phyloP scores from a whole-genome alignment of 1,140 invertebrate species.

The Xylocopa sonorina region DNA sequence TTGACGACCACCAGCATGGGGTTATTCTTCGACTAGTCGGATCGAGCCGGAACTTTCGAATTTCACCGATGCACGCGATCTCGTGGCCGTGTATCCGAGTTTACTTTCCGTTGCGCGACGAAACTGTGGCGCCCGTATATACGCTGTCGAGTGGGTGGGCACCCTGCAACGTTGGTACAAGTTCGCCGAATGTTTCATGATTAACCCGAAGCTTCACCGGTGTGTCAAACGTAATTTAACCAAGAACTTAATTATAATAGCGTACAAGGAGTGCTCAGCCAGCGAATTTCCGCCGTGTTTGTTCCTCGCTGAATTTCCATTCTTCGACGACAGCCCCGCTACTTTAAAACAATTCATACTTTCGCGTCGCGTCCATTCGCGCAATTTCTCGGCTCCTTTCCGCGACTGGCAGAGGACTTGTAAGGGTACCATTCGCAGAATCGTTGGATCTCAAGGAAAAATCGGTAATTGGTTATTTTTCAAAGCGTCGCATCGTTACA shows the following conservation, averaged over 20 bases:
- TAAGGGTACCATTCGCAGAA: too few species aligned
- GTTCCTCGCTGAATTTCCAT: background rate
- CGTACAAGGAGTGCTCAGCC: background rate
- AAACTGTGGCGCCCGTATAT: too few species aligned
- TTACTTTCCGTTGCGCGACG: too few species aligned
- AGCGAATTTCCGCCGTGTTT: background rate
- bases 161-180: background rate
- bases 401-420: too few species aligned
- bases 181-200: background rate
- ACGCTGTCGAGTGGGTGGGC: too few species aligned
- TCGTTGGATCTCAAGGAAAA: constrained; percentile 1
- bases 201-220: background rate
- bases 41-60: background rate
- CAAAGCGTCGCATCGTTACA: background rate
- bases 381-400: too few species aligned
- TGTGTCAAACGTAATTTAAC: constrained; percentile 3
- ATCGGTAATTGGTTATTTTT: too few species aligned
- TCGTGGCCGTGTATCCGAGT: background rate
- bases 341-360: background rate
- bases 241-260: background rate
- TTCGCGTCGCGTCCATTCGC: background rate
- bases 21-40: background rate
- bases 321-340: background rate
- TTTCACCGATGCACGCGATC: background rate
- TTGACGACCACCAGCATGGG: background rate